phyloP scores from a whole-genome alignment of 2,888 invertebrate genomes.

The Meghimatium bilineatum region DNA sequence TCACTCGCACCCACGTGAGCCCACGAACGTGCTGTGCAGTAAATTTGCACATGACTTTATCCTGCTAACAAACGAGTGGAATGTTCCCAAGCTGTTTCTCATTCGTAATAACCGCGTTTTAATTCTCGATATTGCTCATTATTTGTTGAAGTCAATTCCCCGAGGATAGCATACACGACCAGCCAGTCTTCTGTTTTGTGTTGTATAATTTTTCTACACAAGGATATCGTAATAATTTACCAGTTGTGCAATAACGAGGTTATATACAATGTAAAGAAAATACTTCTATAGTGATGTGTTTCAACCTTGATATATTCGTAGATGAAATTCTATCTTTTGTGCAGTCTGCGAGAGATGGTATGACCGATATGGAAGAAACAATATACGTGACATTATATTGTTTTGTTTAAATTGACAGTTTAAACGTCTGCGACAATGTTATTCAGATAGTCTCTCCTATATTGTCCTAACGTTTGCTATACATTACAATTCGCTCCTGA shows the following conservation, averaged over 20 bases:
- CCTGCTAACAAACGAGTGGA: slow-evolving; percentile 6
- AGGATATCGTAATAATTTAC: not conserved
- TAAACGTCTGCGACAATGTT: too few relatives aligned
- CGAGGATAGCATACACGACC: not conserved
- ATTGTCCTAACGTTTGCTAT: too few relatives aligned
- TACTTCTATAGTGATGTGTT: not conserved
- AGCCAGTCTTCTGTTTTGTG: not conserved
- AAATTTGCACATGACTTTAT: not conserved
- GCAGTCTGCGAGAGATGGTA: too few relatives aligned
- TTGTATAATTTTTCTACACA: not conserved
- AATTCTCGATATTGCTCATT: not conserved
- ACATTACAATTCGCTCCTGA: too few relatives aligned
- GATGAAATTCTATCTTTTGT: too few relatives aligned
- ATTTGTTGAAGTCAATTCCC: not conserved
- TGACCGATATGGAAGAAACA: too few relatives aligned
- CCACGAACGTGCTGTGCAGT: slow-evolving; percentile 11
- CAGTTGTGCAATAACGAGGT: not conserved
- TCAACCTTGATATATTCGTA: not conserved
- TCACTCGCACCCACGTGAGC: not conserved
- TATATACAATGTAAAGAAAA: not conserved
- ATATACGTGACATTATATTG: too few relatives aligned
- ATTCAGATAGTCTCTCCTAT: too few relatives aligned
- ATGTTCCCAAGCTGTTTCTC: slow-evolving; percentile 2
- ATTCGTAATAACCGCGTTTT: not conserved
- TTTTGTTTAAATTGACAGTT: too few relatives aligned